phyloP scores from a whole-genome alignment of 2,888 invertebrate genomes.

The Trichopoda pennipes region DNA sequence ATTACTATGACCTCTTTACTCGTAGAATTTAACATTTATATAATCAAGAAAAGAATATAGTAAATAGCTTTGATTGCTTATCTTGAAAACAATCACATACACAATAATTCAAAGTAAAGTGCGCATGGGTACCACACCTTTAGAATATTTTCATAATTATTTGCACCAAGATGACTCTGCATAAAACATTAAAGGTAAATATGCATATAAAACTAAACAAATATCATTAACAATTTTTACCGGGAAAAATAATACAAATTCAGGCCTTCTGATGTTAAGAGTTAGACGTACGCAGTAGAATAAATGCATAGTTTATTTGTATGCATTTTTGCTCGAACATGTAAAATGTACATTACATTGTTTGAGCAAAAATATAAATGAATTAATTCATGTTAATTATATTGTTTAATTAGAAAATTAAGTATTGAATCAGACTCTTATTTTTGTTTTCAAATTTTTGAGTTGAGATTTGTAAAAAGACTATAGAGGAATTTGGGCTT shows the following conservation, averaged over 20 bases:
- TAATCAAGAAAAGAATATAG: conserved; percentile 33
- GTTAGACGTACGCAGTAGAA: conserved; percentile 11
- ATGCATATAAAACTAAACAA: conserved; percentile 49
- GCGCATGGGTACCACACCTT: conserved; percentile 65
- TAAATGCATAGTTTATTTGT: conserved; percentile 16
- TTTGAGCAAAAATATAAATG: conserved; percentile 10
- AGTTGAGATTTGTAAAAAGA: no score
- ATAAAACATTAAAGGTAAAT: conserved; percentile 41
- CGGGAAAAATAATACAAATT: conserved; percentile 42
- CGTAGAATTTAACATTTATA: conserved; percentile 38
- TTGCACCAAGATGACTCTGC: conserved; percentile 49
- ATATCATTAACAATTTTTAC: conserved; percentile 51
- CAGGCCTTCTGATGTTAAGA: conserved; percentile 30
- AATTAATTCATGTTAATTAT: conserved; percentile 14
- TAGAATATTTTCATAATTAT: conserved; percentile 36
- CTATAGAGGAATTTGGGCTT: no score
- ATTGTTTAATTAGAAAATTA: neutral
- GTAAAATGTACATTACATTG: neutral
- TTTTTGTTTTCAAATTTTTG: no score
- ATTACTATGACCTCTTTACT: conserved; percentile 42
- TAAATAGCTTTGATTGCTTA: conserved; percentile 58
- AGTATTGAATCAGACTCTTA: no score
- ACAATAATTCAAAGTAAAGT: conserved; percentile 52
- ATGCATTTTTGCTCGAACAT: neutral
- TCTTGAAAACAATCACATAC: conserved; percentile 34